A percentile compares a stretch with the other conserved stretches of the same genome.
These are phyloP conservation scores for Gila orcuttii DNA, from an alignment of 2,113 vertebrate species.

Conservation along the genomic window DNA sequence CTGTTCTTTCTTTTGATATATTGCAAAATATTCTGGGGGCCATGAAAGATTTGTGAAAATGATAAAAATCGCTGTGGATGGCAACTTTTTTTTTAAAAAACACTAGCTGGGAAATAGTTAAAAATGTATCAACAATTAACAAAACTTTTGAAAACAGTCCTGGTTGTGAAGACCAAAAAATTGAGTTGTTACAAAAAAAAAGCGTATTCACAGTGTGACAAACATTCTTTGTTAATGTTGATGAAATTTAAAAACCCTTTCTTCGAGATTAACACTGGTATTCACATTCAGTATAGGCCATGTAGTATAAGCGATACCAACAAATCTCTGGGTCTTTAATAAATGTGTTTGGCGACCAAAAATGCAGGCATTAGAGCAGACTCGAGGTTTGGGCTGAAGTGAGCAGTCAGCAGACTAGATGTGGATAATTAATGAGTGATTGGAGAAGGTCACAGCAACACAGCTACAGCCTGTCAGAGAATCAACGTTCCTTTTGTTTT, in stretches of 20 bases:
- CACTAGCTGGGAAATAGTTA: neutral
- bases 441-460: constrained; percentile 17
- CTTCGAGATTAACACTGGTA: neutral
- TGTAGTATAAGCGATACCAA: neutral
- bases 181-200: neutral
- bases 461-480: neutral
- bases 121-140: neutral
- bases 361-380: neutral
- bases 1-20: no score
- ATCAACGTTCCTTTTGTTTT: neutral
- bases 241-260: neutral
- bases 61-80: no score
- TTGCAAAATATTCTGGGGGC: no score
- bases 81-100: no score
- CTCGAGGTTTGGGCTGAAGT: neutral
- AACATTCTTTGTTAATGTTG: neutral
- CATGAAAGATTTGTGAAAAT: no score
- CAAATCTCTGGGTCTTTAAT: neutral
- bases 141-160: neutral
- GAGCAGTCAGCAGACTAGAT: constrained; percentile 17
- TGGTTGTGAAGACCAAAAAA: neutral
- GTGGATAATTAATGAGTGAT: constrained; percentile 44
- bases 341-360: neutral
- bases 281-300: neutral
- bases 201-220: neutral